phyloP scores from a whole-genome alignment of 2,797 vertebrate species.

The Benthosema pterotum region DNA sequence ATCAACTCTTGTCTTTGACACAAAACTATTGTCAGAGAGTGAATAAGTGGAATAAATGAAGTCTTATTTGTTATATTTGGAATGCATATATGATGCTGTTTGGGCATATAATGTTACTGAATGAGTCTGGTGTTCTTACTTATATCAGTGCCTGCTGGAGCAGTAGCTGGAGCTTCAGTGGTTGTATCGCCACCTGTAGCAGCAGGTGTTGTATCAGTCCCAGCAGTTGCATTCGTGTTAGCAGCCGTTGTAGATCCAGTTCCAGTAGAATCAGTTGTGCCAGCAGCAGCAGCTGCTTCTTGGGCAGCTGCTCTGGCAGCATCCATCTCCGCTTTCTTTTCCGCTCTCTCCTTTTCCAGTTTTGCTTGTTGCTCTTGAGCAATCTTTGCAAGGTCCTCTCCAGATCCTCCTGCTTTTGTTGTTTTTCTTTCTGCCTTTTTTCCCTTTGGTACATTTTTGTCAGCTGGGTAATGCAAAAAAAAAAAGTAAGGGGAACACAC shows the following conservation, averaged over 20 bases:
- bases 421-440: conserved; percentile 74
- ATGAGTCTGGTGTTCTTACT: conserved; percentile 38
- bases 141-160: conserved; percentile 20
- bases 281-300: conserved; percentile 4
- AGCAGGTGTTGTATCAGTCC: neutral
- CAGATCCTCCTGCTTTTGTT: conserved; percentile 71
- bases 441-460: conserved; percentile 60
- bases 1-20: no score
- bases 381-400: conserved; percentile 65
- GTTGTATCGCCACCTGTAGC: no score
- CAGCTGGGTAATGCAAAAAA: conserved; percentile 47
- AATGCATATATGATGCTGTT: neutral
- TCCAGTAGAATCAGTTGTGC: no score
- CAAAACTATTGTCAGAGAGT: no score
- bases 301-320: conserved; percentile 44
- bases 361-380: conserved; percentile 72
- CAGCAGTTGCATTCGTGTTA: neutral
- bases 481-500: neutral
- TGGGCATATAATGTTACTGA: conserved; percentile 1
- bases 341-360: conserved; percentile 61
- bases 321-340: conserved; percentile 61
- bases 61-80: no score
- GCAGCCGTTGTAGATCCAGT: no score
- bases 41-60: no score
- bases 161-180: conserved; percentile 3